A percentile compares a stretch with the other conserved stretches of the same genome.
phyloP scores from a whole-genome alignment of 2,888 invertebrate species.

The Orthosia incerta region DNA sequence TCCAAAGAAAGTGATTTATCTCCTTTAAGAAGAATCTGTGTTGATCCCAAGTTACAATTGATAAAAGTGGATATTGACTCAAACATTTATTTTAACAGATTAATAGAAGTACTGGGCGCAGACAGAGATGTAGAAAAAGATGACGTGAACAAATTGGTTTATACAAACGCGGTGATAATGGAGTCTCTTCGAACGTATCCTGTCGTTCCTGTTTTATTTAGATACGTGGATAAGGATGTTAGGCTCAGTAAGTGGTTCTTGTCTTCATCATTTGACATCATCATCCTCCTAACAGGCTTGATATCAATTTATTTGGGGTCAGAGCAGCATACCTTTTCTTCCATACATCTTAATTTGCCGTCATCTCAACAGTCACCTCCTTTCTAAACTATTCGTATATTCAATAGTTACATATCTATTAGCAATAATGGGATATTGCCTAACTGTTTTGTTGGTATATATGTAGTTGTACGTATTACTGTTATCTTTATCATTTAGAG shows the following conservation, averaged over 20 bases:
- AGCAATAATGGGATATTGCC: too few relatives aligned
- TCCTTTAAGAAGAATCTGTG: too few relatives aligned
- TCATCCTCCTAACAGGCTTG: not conserved
- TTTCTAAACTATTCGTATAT: too few relatives aligned
- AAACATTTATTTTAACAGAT: conserved; percentile 4
- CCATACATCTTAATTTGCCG: not conserved
- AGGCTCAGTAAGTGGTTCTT: conserved; percentile 27
- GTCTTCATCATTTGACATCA: not conserved
- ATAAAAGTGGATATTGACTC: too few relatives aligned
- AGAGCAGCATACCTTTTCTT: not conserved
- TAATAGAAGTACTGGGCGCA: conserved; percentile 20
- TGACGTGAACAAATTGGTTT: conserved; percentile 35
- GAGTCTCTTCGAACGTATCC: conserved; percentile 20
- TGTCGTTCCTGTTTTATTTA: not conserved
- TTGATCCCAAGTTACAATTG: too few relatives aligned
- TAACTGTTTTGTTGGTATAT: too few relatives aligned
- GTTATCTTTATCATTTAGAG: too few relatives aligned
- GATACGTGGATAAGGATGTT: conserved; percentile 8
- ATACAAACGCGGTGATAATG: conserved; percentile 43
- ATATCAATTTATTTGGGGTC: not conserved
- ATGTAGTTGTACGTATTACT: too few relatives aligned
- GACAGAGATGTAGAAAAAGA: conserved; percentile 26
- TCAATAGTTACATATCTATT: too few relatives aligned
- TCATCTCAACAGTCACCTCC: too few relatives aligned
- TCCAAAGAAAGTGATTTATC: too few relatives aligned